Evolutionary conservation across 2,888 invertebrate genomes (phyloP).

Genomic region (Scaptomyza reducta): DNA sequence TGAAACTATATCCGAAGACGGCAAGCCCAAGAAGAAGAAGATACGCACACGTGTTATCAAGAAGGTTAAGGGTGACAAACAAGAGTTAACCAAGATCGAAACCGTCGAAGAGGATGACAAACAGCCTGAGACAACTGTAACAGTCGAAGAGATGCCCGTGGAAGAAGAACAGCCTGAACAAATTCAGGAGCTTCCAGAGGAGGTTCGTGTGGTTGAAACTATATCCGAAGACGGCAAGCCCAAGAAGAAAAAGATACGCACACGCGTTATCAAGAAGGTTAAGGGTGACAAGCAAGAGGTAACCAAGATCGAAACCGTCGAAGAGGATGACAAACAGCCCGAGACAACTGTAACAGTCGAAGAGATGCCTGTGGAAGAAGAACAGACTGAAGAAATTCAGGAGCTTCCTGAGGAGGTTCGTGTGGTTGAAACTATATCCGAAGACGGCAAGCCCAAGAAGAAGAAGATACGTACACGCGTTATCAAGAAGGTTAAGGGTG

Average conservation of each 20-base stretch:
- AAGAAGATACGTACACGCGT: slow-evolving; percentile 44
- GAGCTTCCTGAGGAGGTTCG: slow-evolving; percentile 39
- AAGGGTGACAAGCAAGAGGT: slow-evolving; percentile 45
- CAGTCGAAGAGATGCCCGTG: too few relatives aligned
- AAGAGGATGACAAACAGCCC: slow-evolving; percentile 39
- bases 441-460: slow-evolving; percentile 38
- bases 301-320: slow-evolving; percentile 45
- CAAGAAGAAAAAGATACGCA: slow-evolving; percentile 43
- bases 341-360: slow-evolving; percentile 40
- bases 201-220: too few relatives aligned
- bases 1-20: slow-evolving; percentile 56
- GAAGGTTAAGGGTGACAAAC: slow-evolving; percentile 53
- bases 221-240: slow-evolving; percentile 3
- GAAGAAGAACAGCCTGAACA: too few relatives aligned
- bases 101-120: slow-evolving; percentile 59
- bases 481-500: slow-evolving; percentile 36
- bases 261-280: slow-evolving; percentile 41
- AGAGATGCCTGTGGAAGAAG: slow-evolving; percentile 18
- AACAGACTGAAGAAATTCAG: slow-evolving; percentile 17
- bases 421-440: slow-evolving; percentile 20
- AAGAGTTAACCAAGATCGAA: slow-evolving; percentile 63
- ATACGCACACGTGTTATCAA: slow-evolving; percentile 60
- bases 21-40: slow-evolving; percentile 58
- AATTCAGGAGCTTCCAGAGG: too few relatives aligned
- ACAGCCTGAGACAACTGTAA: too few relatives aligned